phyloP scores from a whole-genome alignment of 2,888 invertebrate genomes.

The Diabrotica balteata region DNA sequence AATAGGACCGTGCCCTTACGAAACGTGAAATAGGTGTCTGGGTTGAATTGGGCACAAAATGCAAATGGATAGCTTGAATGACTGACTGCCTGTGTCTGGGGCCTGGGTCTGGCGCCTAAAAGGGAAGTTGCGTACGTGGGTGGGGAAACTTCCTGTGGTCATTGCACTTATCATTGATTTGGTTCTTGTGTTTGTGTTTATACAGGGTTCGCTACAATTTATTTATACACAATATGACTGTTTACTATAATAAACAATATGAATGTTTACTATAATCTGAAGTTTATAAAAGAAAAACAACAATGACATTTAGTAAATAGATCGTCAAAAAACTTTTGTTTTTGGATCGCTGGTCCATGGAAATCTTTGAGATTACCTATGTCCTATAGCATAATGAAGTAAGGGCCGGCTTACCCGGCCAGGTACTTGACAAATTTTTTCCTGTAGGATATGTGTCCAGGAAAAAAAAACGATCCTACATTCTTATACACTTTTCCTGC shows the following conservation, averaged over 20 bases:
- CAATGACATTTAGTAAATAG: background rate
- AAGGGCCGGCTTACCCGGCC: no score
- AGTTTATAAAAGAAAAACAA: background rate
- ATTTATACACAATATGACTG: background rate
- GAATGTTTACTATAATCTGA: background rate
- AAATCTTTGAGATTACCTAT: no score
- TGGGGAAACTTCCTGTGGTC: constrained; percentile 46
- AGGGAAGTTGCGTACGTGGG: constrained; percentile 40
- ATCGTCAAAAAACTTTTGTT: background rate
- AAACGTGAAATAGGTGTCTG: background rate
- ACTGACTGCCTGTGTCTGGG: constrained; percentile 16
- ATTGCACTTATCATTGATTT: constrained; percentile 43
- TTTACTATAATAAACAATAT: background rate
- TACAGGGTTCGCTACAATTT: constrained; percentile 17
- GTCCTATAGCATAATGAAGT: no score
- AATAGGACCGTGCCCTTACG: no score
- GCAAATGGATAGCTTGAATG: constrained; percentile 16
- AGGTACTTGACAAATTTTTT: no score
- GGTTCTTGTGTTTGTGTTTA: constrained; percentile 16
- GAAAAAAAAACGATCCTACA: no score
- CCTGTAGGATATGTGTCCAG: no score
- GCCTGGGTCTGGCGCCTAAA: constrained; percentile 33
- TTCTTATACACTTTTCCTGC: no score
- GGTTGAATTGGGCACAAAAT: constrained; percentile 12
- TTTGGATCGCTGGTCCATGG: no score